phyloP scores from a whole-genome alignment of 2,888 invertebrate species.

The Pteria penguin region DNA sequence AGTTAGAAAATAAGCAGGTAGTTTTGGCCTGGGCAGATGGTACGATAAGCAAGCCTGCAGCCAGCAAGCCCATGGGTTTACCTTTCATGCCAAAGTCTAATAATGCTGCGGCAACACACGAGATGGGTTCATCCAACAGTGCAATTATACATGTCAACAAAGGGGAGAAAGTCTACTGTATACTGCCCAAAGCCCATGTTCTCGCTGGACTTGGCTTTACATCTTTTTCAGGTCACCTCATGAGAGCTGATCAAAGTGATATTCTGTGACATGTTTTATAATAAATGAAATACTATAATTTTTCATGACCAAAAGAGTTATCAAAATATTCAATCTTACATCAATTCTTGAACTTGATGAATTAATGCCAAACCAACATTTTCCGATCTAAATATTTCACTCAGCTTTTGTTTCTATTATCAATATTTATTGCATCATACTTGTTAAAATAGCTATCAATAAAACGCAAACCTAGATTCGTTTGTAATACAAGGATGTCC shows the following conservation, averaged over 20 bases:
- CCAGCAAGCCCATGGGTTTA: background rate
- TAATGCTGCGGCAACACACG: slow-evolving; percentile 1
- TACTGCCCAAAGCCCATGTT: slow-evolving; percentile 36
- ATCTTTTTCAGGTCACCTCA: slow-evolving; percentile 36
- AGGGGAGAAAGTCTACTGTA: slow-evolving; percentile 36
- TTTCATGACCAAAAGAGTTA: too few species aligned
- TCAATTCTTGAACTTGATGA: too few species aligned
- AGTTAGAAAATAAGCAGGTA: slow-evolving; percentile 19
- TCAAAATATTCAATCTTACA: too few species aligned
- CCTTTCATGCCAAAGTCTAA: slow-evolving; percentile 4
- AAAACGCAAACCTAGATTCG: too few species aligned
- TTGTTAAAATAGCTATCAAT: too few species aligned
- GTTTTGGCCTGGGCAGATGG: slow-evolving; percentile 35
- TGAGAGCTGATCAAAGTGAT: slow-evolving; percentile 16
- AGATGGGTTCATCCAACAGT: slow-evolving; percentile 41
- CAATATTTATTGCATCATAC: too few species aligned
- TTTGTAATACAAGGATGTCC: too few species aligned
- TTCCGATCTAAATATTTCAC: too few species aligned
- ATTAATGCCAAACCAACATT: too few species aligned
- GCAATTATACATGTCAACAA: slow-evolving; percentile 23
- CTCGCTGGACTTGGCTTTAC: slow-evolving; percentile 38
- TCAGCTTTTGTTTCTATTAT: too few species aligned
- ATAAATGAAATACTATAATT: too few species aligned
- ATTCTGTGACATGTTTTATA: too few species aligned
- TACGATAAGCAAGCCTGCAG: background rate